Evolutionary conservation across 2,797 vertebrate species (phyloP), one percentile per base, ranked within the genome.

Genomic region (Oreortyx pictus): DNA sequence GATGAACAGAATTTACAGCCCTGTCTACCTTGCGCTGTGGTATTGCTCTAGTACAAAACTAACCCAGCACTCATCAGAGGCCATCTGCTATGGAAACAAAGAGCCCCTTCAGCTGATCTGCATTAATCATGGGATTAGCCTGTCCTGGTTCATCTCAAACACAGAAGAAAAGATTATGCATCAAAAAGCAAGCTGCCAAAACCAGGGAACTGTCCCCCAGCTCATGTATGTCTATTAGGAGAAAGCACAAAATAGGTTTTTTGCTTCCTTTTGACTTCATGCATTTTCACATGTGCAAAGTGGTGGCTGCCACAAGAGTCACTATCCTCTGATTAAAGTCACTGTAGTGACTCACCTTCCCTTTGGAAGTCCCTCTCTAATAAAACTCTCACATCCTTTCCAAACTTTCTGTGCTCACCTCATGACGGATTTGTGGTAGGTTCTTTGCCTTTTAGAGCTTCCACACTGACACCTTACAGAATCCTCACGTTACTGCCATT

Each of bases 81-180:
- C 70, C 43, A 54, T 87, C 61, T 83, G 70, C 79, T 90, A 6
- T 68, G 62, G 82, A 89, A 92, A 85, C 66, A 73, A 76, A 49
- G 47, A 49, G 23, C 47, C 25, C 59, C 43, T 81, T 83, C 62
- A 6, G 77, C 59, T 81, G 23, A 72, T 81, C 66, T 0, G 0
- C 50, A 57, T 59, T 92, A 75, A 90, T 82, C 65, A 67, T 74
- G 22, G 56, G 61, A 87, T 90, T 91, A 89, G 24, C 43, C 54
- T 72, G 44, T 62, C 44, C 37, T 68, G 12, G 37, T 19, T 91
- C 33, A 87, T 74, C 54, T 74, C 62, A 83, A 85, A 70, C 35
- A 25, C 61, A 85, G 47, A 24, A 92, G 16, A 57, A 65, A 62
- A 57, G 35, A 43, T 76, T 67, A 37, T 19, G 14, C 33, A 57